A percentile compares a stretch with the other conserved stretches of the same genome.
Evolutionary conservation across 2,888 invertebrate species (phyloP).

Genomic region (Epirrhoe alternata): DNA sequence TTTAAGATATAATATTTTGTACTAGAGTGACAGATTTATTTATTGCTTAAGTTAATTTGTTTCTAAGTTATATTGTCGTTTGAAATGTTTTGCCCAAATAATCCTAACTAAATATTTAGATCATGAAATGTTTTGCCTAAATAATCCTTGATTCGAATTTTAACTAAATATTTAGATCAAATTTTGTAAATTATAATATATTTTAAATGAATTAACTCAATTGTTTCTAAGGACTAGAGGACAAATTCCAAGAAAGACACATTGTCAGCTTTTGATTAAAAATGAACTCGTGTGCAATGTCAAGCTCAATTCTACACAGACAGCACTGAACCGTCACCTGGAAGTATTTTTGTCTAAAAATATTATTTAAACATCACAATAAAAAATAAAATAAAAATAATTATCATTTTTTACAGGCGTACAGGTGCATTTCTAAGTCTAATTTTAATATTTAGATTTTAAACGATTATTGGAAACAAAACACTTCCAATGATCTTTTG

Average conservation of each 20-base stretch:
- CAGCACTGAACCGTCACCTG: neutral
- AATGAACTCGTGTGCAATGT: neutral
- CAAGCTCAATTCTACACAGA: neutral
- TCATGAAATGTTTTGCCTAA: conserved; percentile 7
- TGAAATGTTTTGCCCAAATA: conserved; percentile 8
- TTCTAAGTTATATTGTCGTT: conserved; percentile 21
- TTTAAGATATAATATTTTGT: conserved; percentile 20
- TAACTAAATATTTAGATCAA: no score
- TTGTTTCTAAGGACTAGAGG: neutral
- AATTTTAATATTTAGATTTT: conserved; percentile 59
- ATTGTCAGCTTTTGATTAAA: neutral
- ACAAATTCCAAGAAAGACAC: neutral
- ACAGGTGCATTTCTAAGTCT: conserved; percentile 74
- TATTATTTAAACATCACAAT: conserved; percentile 9
- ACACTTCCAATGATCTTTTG: conserved; percentile 61
- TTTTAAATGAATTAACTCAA: neutral
- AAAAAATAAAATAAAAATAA: conserved; percentile 6
- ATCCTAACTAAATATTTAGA: neutral
- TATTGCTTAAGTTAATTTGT: conserved; percentile 28
- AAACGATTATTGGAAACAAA: conserved; percentile 59
- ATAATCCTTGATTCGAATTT: no score
- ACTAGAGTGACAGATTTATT: conserved; percentile 18
- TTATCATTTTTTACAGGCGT: conserved; percentile 49
- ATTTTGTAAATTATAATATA: conserved; percentile 10
- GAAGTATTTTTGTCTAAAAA: neutral